Percentiles rank a stretch among this genome's conserved stretches.
Evolutionary conservation across 2,113 vertebrate species (phyloP).

Genomic region (Hemiscyllium ocellatum): DNA sequence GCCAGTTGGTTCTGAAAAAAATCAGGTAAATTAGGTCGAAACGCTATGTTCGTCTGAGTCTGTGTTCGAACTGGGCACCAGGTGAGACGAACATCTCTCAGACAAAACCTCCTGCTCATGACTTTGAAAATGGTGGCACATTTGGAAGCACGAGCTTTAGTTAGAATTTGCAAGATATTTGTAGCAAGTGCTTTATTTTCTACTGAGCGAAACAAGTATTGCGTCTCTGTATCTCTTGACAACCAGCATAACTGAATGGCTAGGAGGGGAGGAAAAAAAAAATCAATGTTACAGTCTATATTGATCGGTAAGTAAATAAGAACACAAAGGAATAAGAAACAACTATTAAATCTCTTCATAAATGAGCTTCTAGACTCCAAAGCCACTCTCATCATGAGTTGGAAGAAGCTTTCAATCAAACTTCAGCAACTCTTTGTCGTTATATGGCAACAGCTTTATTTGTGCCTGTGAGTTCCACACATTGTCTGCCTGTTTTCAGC

Average conservation of each 20-base stretch:
- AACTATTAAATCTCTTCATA: constrained; percentile 16
- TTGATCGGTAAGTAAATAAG: constrained; percentile 23
- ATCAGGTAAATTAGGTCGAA: neutral
- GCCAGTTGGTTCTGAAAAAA: neutral
- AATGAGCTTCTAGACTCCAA: neutral
- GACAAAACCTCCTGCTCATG: neutral
- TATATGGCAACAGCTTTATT: neutral
- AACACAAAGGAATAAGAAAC: constrained; percentile 16
- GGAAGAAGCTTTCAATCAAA: neutral
- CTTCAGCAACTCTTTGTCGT: neutral
- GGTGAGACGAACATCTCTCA: neutral
- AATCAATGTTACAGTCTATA: constrained; percentile 21
- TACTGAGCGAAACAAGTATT: neutral
- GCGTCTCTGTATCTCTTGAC: constrained; percentile 14
- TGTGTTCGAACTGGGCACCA: neutral
- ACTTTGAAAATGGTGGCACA: neutral
- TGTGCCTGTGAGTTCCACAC: neutral
- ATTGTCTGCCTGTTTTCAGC: neutral
- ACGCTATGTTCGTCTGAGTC: neutral
- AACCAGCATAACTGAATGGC: neutral
- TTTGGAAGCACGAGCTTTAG: neutral
- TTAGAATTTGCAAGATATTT: neutral
- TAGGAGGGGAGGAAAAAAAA: neutral
- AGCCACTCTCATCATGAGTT: neutral
- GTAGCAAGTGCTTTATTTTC: neutral